Evolutionary conservation across 2,797 vertebrate genomes (phyloP), one percentile per base, ranked within the genome.

Genomic region (Ctenopoma kingsleyae): DNA sequence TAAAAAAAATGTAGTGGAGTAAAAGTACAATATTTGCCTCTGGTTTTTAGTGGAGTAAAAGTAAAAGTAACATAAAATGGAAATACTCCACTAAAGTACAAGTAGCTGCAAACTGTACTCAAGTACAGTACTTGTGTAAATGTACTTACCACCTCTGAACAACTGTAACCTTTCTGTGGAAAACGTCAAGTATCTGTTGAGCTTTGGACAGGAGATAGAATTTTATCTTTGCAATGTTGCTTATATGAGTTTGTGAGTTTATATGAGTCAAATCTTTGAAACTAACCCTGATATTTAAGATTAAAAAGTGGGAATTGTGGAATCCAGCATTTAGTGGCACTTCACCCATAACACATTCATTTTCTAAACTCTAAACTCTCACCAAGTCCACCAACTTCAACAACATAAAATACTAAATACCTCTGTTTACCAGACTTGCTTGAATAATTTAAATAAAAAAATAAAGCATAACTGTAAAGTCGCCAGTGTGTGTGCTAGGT

Each of bases 381-480:
- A 27, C 25, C 11, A 51, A 50, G n/a, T 47, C 3, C 1, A 19
- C 0, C 22, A 17, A 10, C 22, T 70, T 74, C 16, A 43, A 78
- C 54, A 64, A 78, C 56, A 64, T 17, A 11, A 43, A 12, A 30
- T 2, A 25, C 20, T 16, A 40, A 53, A 60, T 35, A n/a, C 2
- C 44, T 25, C 27, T 23, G 44, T 67, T 67, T 61, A 54, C 71
- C 9, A 59, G 6, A 30, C 11, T 1, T 0, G 6, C n/a, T 22
- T 52, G 32, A 76, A 70, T 36, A 44, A 52, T 48, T 69, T 9
- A 43, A 58, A 47, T 25, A 27, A 74, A 51, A 61, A 35, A 23
- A 23, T 20, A 25, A 74, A 72, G 62, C 10, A 52, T 43, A 22
- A 16, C 27, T 50, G 50, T 59, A 38, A 20, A 65, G 30, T 32